A percentile compares a stretch with the other conserved stretches of the same genome.
Evolutionary conservation across 2,888 invertebrate species (phyloP).

Genomic region (Tineola bisselliella): DNA sequence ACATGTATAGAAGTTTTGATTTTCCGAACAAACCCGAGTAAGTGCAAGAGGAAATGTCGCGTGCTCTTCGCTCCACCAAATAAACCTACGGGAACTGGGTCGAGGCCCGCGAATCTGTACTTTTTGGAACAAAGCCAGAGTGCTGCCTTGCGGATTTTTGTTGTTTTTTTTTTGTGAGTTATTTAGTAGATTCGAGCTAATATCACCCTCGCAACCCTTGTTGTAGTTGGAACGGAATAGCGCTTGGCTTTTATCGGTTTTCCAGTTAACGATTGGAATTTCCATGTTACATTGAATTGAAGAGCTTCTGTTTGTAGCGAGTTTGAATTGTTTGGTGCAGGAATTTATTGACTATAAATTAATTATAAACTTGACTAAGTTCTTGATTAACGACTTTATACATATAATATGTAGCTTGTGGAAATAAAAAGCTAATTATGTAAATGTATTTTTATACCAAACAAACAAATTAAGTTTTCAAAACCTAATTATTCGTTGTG

Average conservation of each 20-base stretch:
- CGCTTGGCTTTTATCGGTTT: constrained; percentile 3
- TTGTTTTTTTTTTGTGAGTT: constrained; percentile 10
- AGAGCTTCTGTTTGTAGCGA: neutral
- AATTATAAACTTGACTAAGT: neutral
- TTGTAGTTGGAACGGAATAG: constrained; percentile 9
- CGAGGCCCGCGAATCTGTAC: constrained; percentile 26
- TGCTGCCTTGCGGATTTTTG: constrained; percentile 13
- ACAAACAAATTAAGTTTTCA: neutral
- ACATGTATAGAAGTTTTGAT: constrained; percentile 13
- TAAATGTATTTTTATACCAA: neutral
- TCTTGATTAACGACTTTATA: neutral
- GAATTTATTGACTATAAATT: neutral
- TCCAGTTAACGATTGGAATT: neutral
- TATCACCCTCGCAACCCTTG: constrained; percentile 1
- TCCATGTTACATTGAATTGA: constrained; percentile 8
- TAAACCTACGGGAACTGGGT: constrained; percentile 57
- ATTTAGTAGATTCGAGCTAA: constrained; percentile 11
- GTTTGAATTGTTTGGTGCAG: neutral
- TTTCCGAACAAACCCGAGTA: constrained; percentile 21
- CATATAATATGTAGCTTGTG: neutral
- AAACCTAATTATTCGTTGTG: neutral
- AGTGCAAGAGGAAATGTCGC: constrained; percentile 54
- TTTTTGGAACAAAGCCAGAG: constrained; percentile 54
- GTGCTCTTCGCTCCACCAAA: constrained; percentile 27
- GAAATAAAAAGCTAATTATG: neutral